phyloP scores from a whole-genome alignment of 2,113 vertebrate genomes.

The Falco punctatus region DNA sequence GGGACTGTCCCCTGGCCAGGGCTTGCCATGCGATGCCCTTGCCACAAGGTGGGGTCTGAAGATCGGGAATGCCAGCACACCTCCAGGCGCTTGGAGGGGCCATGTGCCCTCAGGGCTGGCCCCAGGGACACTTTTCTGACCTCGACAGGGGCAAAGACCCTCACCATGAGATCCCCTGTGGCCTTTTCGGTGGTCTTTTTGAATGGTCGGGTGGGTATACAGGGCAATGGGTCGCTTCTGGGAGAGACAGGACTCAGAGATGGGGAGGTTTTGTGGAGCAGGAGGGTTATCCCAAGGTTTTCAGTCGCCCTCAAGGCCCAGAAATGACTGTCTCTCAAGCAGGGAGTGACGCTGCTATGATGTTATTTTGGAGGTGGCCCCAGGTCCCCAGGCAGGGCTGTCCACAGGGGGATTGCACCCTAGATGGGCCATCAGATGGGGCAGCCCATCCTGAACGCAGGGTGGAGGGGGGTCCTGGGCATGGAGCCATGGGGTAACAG shows the following conservation, averaged over 20 bases:
- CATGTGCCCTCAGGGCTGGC: rapidly evolving
- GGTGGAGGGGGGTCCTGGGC: not conserved
- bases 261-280: not conserved
- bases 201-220: rapidly evolving
- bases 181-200: not conserved
- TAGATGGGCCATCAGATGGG: not conserved
- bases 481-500: not conserved
- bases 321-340: rapidly evolving
- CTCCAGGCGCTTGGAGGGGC: not conserved
- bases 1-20: rapidly evolving
- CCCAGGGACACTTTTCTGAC: too few species aligned
- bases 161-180: rapidly evolving
- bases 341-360: not conserved
- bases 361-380: not conserved
- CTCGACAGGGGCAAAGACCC: not conserved
- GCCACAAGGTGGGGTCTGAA: constrained; percentile 37
- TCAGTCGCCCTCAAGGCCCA: rapidly evolving
- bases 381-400: not conserved
- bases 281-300: not conserved
- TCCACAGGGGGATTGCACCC: rapidly evolving
- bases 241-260: rapidly evolving
- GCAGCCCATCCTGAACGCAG: not conserved
- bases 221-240: not conserved
- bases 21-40: rapidly evolving
- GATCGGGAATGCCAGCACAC: not conserved